phyloP scores from a whole-genome alignment of 2,113 vertebrate species.

The Psettodes erumei region DNA sequence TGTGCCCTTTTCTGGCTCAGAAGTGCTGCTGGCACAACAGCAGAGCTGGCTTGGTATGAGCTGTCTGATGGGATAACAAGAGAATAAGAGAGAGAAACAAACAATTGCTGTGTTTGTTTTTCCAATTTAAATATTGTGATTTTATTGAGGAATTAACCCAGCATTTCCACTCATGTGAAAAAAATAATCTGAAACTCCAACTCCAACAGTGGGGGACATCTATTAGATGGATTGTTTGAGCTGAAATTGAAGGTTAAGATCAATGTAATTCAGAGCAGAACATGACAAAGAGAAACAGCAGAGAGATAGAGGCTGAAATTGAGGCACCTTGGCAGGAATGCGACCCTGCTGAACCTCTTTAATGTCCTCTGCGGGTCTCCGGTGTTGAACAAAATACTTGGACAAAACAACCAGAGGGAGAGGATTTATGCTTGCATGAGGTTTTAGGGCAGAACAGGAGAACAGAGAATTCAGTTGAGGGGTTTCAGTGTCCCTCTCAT shows the following conservation, averaged over 20 bases:
- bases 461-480: constrained; percentile 12
- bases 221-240: background rate
- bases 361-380: constrained; percentile 24
- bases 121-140: background rate
- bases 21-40: constrained; percentile 28
- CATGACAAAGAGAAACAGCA: background rate
- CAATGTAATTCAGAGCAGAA: background rate
- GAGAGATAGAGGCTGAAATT: constrained; percentile 2
- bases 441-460: constrained; percentile 60
- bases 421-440: constrained; percentile 63
- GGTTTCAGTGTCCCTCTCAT: constrained; percentile 23
- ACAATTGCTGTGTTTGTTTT: background rate
- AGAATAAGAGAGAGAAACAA: background rate
- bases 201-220: background rate
- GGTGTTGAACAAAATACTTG: constrained; percentile 37
- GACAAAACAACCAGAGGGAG: constrained; percentile 41
- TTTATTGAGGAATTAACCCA: background rate
- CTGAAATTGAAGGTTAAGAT: background rate
- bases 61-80: constrained; percentile 28
- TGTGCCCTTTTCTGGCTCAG: constrained; percentile 8
- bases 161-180: background rate
- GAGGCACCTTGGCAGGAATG: constrained; percentile 20
- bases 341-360: constrained; percentile 16
- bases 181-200: background rate
- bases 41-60: background rate